phyloP scores from a whole-genome alignment of 2,113 vertebrate species.

The Nycticryphes semicollaris region DNA sequence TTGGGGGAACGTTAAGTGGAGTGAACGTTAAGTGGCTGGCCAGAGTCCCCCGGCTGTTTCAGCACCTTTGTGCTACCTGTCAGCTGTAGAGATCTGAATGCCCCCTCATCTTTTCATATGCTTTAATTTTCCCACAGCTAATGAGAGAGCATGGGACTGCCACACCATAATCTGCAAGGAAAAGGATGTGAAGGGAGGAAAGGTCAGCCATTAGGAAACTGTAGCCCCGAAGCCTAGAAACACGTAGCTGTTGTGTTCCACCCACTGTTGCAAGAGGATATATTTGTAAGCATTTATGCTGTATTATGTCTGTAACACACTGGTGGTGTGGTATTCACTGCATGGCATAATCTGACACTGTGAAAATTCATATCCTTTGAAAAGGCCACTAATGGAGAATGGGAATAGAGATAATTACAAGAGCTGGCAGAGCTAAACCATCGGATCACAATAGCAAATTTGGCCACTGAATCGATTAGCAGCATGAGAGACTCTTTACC shows the following conservation, averaged over 20 bases:
- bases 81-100: background rate
- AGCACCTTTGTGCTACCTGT: background rate
- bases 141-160: background rate
- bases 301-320: background rate
- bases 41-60: background rate
- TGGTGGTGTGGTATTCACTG: background rate
- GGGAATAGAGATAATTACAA: conserved; percentile 55
- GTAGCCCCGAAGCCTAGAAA: background rate
- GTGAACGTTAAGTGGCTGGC: background rate
- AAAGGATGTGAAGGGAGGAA: background rate
- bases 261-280: background rate
- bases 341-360: conserved; percentile 14
- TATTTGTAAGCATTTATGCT: conserved; percentile 28
- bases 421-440: conserved; percentile 52
- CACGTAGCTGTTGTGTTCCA: background rate
- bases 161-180: background rate
- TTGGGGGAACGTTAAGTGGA: background rate
- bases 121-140: background rate
- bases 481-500: conserved; percentile 41
- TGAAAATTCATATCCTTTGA: conserved; percentile 55
- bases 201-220: background rate
- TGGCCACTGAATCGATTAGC: conserved; percentile 41
- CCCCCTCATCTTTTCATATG: background rate
- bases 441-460: conserved; percentile 64
- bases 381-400: conserved; percentile 39